Base-by-base conservation (phyloP, 64 coral and sea anemone genomes). In the Porites australiensis region DNA sequence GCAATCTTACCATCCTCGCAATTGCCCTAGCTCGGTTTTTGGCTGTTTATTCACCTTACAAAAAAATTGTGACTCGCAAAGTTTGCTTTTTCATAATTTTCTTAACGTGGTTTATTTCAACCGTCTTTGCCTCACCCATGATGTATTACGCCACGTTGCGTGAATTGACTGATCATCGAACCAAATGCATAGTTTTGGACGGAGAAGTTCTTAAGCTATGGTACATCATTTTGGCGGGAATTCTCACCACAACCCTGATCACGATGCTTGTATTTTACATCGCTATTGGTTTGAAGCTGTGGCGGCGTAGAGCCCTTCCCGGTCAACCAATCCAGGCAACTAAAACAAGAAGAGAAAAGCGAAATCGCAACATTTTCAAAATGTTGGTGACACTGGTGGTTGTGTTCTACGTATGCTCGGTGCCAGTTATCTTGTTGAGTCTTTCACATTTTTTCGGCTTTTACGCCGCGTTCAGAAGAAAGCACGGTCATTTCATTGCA, bases 1-100 rank as follows among this genome's bases (percentile, higher is more conserved):
- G 11, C 19, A 82, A 82, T 44, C 79, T 82, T 19, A 82, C 79
- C 12, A 82, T 82, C 6, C 48, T 82, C 27, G 79, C 79, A 5
- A 82, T 82, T 65, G 79, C 79, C 2, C 18, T 15, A 15, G 11
- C 64, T 65, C 79, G 60, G 4, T 48, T 82, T 50, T 82, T 15
- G 15, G 79, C 44, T 18, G 60, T 82, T 27, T 82, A 48, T 8
- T 8, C 9, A 18, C 79, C 79, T 4, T 9, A 64, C 13, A 64
- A 19, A 9, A 64, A 48, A 27, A 65, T 82, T 15, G 50, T 82
- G 58, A 82, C 79, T 3, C 43, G 59, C 3, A 64, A 45, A 65
- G 13, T 48, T 23, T 82, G 79, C 60, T 82, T 82, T 2, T 65
- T 65, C 37, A 44, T 66, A 6, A 82, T 82, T 82, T 82, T 65